A percentile compares a stretch with the other conserved stretches of the same genome.
These are phyloP conservation scores for Aurelia aurita DNA, from an alignment of 30 jellyfish, hydroid and myxozoan genomes.

Conservation along the genomic window DNA sequence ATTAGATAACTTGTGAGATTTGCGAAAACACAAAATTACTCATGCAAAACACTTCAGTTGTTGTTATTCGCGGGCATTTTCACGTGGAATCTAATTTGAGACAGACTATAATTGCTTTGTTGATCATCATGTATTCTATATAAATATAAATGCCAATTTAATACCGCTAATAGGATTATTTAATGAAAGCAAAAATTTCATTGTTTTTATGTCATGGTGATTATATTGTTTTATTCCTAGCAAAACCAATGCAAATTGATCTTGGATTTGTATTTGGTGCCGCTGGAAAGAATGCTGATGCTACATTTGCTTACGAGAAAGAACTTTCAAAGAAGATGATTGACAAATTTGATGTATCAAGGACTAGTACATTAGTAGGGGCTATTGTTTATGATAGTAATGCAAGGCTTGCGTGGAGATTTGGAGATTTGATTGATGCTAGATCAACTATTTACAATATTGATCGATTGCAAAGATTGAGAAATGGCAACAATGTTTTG, in stretches of 20 bases:
- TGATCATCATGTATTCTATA: too few relatives aligned
- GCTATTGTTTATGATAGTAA: conserved; percentile 24
- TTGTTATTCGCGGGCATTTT: too few relatives aligned
- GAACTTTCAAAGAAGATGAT: conserved; percentile 46
- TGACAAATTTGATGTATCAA: conserved; percentile 13
- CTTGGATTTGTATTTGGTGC: conserved; percentile 69
- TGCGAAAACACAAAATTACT: too few relatives aligned
- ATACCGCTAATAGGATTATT: too few relatives aligned
- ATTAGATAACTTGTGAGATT: too few relatives aligned
- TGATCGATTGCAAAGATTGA: conserved; percentile 4
- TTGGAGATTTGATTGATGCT: conserved; percentile 38
- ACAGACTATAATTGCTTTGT: too few relatives aligned
- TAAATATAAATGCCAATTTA: too few relatives aligned
- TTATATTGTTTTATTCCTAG: too few relatives aligned
- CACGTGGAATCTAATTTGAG: too few relatives aligned
- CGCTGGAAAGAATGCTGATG: conserved; percentile 13
- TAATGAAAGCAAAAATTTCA: too few relatives aligned
- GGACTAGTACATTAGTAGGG: conserved; percentile 43
- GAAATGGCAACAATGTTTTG: conserved; percentile 31
- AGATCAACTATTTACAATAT: background rate
- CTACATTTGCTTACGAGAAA: conserved; percentile 51
- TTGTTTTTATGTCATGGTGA: too few relatives aligned
- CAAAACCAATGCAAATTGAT: conserved; percentile 58
- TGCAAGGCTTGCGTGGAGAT: background rate
- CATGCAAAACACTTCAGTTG: too few relatives aligned